These are phyloP conservation scores for Hyppa rectilinea DNA, from an alignment of 2,888 invertebrate genomes.

Conservation along the genomic window DNA sequence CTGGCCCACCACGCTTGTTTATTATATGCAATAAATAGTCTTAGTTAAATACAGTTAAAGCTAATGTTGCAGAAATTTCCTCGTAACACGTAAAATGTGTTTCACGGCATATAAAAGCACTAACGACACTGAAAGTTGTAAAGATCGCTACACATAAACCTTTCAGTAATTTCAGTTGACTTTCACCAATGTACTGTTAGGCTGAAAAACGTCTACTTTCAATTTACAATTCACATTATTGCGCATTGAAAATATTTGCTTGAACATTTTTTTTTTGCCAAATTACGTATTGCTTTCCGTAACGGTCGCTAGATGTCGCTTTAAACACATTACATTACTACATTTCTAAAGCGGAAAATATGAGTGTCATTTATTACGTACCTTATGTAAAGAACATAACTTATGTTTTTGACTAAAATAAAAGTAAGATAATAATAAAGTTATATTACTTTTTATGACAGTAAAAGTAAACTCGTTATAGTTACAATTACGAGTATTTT, in stretches of 20 bases:
- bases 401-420: conserved; percentile 8
- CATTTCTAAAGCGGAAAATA: not conserved
- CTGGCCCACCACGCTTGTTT: conserved; percentile 29
- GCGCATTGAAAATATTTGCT: not conserved
- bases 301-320: too few relatives aligned
- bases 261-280: too few relatives aligned
- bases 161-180: conserved; percentile 17
- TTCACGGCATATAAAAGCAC: conserved; percentile 49
- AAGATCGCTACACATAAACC: conserved; percentile 33
- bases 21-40: conserved; percentile 35
- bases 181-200: not conserved
- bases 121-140: conserved; percentile 39
- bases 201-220: not conserved
- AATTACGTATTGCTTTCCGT: too few relatives aligned
- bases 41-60: conserved; percentile 44
- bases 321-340: too few relatives aligned
- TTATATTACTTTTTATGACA: conserved; percentile 31
- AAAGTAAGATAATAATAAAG: conserved; percentile 42
- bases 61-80: conserved; percentile 52
- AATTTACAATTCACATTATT: not conserved
- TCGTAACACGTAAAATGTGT: conserved; percentile 45
- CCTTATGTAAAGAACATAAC: too few relatives aligned
- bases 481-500: conserved; percentile 39
- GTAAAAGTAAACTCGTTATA: conserved; percentile 24
- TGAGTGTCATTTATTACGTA: not conserved